Evolutionary conservation across 2,888 invertebrate genomes (phyloP), one percentile per base, ranked within the genome.

Genomic region (Atherix ibis): DNA sequence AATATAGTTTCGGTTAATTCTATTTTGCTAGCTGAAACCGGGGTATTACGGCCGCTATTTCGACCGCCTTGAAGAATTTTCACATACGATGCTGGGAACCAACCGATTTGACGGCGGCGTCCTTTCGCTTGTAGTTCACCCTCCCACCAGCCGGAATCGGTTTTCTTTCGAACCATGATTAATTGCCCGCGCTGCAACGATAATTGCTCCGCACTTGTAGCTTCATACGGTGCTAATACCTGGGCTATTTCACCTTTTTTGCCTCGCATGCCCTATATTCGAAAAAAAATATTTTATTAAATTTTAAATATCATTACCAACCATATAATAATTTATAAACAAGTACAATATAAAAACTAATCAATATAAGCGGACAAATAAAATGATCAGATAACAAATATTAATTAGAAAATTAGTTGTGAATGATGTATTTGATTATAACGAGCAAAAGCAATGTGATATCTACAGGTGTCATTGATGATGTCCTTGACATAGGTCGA

Each of bases 131-230:
- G 94, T 27, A 95, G 63, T 62, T 98, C 97, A 2, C 98, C 98
- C 65, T 98, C 97, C 97, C 97, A 99, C 98, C 98, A 98, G 14
- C 98, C 98, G 31, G 87, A 85, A 47, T 87, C 82, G 1, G 91
- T 89, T 56, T 94, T 95, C 65, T 95, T 95, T 15, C 91, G 72
- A n/a, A 98, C 85, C 69, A 89, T 83, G 37, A 97, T 78, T 36
- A 95, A 65, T 51, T 97, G 95, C 0, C 95, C 97, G 38, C 87
- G 77, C 45, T 77, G 74, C 19, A 98, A 66, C 12, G 83, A 80
- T 26, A 98, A 65, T 56, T 98, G 98, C 51, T 97, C 97, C 0
- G 78, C 59, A 48, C 92, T 92, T 34, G 79, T 84, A 2, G 92
- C 88, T 41, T 85, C 80, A 53, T 92, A 97, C 4, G 81, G 79